phyloP scores from a whole-genome alignment of 2,888 invertebrate species.

The Eurytoma adleriae region DNA sequence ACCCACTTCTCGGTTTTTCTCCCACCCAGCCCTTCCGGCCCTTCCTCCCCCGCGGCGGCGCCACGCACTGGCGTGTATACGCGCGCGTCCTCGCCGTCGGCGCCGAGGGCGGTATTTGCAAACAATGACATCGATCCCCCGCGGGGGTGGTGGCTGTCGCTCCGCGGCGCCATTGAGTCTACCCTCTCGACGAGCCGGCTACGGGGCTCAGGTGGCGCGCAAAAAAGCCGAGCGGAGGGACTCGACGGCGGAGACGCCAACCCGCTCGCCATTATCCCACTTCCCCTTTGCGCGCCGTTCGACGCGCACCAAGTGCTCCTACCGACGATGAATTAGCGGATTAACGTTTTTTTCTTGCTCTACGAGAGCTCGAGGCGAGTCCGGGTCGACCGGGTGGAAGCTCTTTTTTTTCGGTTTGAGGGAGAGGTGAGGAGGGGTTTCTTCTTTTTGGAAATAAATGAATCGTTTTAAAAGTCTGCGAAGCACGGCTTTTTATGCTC shows the following conservation, averaged over 20 bases:
- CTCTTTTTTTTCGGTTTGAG: no score
- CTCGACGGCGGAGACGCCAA: background rate
- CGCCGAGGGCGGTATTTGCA: constrained; percentile 64
- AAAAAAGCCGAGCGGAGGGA: no score
- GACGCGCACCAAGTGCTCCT: background rate
- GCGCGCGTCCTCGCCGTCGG: constrained; percentile 40
- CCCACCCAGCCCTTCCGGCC: background rate
- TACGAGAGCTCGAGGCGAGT: no score
- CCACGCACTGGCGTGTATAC: background rate
- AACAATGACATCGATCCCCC: constrained; percentile 69
- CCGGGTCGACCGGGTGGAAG: no score
- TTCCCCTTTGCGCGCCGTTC: background rate
- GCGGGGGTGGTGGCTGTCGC: constrained; percentile 42
- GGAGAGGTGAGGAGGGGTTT: no score
- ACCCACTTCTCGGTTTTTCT: constrained; percentile 53
- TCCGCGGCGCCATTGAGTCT: constrained; percentile 68
- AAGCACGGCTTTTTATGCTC: no score
- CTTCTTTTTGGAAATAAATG: no score
- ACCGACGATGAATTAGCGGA: background rate
- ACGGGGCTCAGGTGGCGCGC: background rate
- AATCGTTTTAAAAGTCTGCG: no score
- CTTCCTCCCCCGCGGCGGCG: background rate
- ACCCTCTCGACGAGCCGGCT: constrained; percentile 51
- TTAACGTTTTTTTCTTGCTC: background rate
- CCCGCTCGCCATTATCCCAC: background rate